Percentiles rank a stretch among this genome's conserved stretches.
These are phyloP conservation scores for Emydura subglobosa DNA, from an alignment of 2,113 vertebrate genomes.

Conservation along the genomic window DNA sequence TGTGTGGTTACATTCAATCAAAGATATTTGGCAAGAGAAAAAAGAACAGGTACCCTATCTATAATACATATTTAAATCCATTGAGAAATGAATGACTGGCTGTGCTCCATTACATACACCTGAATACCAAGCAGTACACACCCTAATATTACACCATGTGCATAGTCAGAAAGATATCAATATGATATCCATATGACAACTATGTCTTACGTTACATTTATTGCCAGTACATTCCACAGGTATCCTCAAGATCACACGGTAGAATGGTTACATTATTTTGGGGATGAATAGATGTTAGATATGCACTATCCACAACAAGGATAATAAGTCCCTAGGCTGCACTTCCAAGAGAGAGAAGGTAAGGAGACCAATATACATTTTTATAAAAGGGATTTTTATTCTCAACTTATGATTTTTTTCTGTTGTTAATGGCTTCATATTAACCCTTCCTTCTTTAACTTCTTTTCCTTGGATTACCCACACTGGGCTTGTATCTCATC, in stretches of 20 bases:
- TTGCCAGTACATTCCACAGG: not conserved
- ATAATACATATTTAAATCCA: not conserved
- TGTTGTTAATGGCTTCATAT: not conserved
- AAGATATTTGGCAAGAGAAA: not conserved
- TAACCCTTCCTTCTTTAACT: not conserved
- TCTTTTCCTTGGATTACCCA: not conserved
- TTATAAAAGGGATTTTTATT: not conserved
- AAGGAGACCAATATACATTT: not conserved
- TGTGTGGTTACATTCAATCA: not conserved
- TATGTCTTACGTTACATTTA: not conserved
- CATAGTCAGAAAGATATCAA: not conserved
- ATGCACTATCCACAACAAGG: not conserved
- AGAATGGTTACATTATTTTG: not conserved
- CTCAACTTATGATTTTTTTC: not conserved
- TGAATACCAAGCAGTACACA: not conserved
- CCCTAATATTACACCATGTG: not conserved
- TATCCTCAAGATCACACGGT: not conserved
- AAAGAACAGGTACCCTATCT: not conserved
- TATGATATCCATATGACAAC: rapidly evolving
- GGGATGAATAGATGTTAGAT: conserved; percentile 13
- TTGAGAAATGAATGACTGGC: not conserved
- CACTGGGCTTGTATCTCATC: not conserved
- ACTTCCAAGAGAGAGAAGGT: not conserved
- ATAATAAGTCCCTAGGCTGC: not conserved
- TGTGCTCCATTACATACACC: not conserved